A percentile compares a stretch with the other conserved stretches of the same genome.
These are phyloP conservation scores for Saccopteryx bilineata DNA, from an alignment of 2,113 vertebrate genomes.

Conservation along the genomic window DNA sequence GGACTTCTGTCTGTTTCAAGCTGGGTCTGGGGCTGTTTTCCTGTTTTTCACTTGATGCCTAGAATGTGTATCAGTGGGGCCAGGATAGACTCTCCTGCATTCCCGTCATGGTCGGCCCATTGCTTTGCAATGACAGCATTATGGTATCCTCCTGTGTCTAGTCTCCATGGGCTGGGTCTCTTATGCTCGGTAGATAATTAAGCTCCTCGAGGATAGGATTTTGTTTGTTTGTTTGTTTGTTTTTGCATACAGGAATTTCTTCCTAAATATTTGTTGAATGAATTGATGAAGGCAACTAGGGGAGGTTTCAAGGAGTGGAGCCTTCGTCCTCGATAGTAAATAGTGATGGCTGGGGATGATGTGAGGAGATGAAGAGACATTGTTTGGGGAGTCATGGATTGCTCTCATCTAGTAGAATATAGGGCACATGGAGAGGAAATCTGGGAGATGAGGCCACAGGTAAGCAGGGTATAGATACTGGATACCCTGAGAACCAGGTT, in stretches of 20 bases:
- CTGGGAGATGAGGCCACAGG: not conserved
- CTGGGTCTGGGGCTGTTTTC: not conserved
- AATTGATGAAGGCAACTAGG: not conserved
- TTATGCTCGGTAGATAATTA: not conserved
- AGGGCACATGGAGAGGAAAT: not conserved
- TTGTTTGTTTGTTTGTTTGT: not conserved
- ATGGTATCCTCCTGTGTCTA: not conserved
- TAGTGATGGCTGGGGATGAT: not conserved
- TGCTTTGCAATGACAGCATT: not conserved
- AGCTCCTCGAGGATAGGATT: not conserved
- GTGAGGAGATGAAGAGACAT: not conserved
- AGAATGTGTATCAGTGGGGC: not conserved
- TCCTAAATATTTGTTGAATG: not conserved
- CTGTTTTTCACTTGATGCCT: not conserved
- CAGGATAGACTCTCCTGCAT: fast-evolving
- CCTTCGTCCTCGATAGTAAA: not conserved
- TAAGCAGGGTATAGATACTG: not conserved
- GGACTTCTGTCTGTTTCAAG: not conserved
- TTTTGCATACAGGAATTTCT: not conserved
- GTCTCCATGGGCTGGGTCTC: not conserved
- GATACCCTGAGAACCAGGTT: not conserved
- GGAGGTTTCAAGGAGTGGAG: not conserved
- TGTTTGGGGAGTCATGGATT: not conserved
- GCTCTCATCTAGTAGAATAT: not conserved
- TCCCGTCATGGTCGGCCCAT: not conserved